phyloP scores from a whole-genome alignment of 2,113 vertebrate genomes.

The Gymnocephalus cernua region DNA sequence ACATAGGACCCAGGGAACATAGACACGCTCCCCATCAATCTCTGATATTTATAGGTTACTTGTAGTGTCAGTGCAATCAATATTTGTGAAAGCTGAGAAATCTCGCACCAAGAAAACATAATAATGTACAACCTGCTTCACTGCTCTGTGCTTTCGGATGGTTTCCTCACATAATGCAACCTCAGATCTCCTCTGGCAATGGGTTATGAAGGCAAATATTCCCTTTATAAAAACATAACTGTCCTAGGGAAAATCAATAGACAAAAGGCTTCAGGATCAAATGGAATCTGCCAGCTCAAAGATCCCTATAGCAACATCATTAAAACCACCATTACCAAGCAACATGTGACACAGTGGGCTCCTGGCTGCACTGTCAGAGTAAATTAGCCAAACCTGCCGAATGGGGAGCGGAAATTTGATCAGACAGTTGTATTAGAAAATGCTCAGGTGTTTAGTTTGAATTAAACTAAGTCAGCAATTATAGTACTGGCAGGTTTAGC shows the following conservation, averaged over 20 bases:
- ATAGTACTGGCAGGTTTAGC: slow-evolving; percentile 36
- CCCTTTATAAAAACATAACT: neutral
- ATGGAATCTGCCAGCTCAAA: neutral
- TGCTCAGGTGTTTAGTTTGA: slow-evolving; percentile 8
- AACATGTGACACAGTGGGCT: slow-evolving; percentile 9
- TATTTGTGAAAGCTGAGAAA: neutral
- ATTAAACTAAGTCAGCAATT: slow-evolving; percentile 30
- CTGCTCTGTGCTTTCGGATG: neutral
- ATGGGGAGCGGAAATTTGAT: slow-evolving; percentile 44
- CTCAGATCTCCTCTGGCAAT: neutral
- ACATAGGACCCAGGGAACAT: too few species aligned
- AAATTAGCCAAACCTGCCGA: slow-evolving; percentile 38
- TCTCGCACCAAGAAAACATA: neutral
- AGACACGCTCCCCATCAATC: too few species aligned
- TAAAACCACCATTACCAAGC: slow-evolving; percentile 20
- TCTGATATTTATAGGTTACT: neutral
- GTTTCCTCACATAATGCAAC: neutral
- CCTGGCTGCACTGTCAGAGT: slow-evolving; percentile 32
- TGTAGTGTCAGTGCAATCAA: neutral
- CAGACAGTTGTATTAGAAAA: neutral
- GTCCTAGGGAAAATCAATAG: neutral
- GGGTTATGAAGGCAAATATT: neutral
- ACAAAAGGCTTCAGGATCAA: neutral
- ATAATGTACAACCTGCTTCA: neutral
- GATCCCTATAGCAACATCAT: slow-evolving; percentile 17